Evolutionary conservation across 2,888 invertebrate species (phyloP).

Genomic region (Prosapia bicincta): DNA sequence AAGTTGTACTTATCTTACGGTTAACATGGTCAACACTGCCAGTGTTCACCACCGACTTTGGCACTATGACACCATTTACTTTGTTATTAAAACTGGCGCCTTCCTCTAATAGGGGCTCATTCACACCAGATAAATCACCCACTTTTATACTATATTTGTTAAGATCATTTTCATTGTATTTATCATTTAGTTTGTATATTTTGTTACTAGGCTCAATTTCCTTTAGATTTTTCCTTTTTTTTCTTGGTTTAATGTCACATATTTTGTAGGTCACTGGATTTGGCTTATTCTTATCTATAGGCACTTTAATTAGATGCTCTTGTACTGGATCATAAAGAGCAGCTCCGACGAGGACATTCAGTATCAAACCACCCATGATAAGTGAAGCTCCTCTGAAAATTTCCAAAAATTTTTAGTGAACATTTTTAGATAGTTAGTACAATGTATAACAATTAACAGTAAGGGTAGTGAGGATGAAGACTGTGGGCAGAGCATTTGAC

Average conservation of each 20-base stretch:
- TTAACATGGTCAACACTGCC: constrained; percentile 34
- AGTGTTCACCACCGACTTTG: constrained; percentile 15
- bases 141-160: neutral
- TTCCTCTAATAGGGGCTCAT: constrained; percentile 10
- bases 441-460: too few relatives aligned
- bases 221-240: neutral
- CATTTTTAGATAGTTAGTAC: too few relatives aligned
- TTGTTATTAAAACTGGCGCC: neutral
- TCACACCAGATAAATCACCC: neutral
- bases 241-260: neutral
- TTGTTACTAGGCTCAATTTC: constrained; percentile 9
- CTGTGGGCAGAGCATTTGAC: too few relatives aligned
- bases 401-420: too few relatives aligned
- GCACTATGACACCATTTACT: neutral
- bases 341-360: constrained; percentile 82
- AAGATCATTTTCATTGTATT: neutral
- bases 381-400: constrained; percentile 69
- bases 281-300: constrained; percentile 21
- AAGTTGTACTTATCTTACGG: constrained; percentile 33
- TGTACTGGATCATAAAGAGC: constrained; percentile 81
- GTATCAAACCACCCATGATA: constrained; percentile 74
- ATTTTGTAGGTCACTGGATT: neutral
- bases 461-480: too few relatives aligned
- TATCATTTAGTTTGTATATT: neutral
- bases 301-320: constrained; percentile 69